Evolutionary conservation across 2,113 vertebrate species (phyloP), one percentile per base, ranked within the genome.

Genomic region (Rhineura floridana): DNA sequence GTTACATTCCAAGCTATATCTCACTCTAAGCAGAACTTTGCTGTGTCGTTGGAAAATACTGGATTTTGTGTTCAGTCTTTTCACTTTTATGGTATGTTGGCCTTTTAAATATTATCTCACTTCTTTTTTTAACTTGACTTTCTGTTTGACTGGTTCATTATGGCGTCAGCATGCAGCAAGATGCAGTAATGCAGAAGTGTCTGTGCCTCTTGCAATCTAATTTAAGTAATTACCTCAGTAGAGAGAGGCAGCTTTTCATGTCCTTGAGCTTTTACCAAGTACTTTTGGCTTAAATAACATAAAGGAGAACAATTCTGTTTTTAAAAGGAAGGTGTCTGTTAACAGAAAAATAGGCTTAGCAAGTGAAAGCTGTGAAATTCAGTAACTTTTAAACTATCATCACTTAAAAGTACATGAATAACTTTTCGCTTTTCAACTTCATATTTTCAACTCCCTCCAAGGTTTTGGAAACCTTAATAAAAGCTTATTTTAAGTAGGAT

Each of bases 361-460:
- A 79, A n/a, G 33, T 52, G 33, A n/a, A 59, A 55, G 21, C 15
- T 30, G 12, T 80, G 39, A 55, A 67, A 70, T 80, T 4, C 7
- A 50, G 2, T 67, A 39, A 33, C 36, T 83, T 69, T 70, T 55
- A 80, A 72, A 44, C 6, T 44, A 42, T 17, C 7, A 75, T 48
- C 75, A 73, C 2, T 81, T 80, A 12, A 76, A n/a, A 67, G 84
- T 87, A 62, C 80, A 92, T 88, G 8, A 67, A 36, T 69, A 36
- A 4, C 4, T 55, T 23, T 17, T 13, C 23, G 10, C 42, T 78
- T 0, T 88, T 30, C 50, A 62, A 65, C 2, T 85, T 87, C 25
- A 59, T 83, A 19, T 33, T 79, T 89, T n/a, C 85, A 39, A 1
- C 52, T 72, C 85, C 36, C 23, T 87, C 25, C 23, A 39, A 42